Conservation (phyloP, 1,140 invertebrate genomes). For the Drosophila orosa region DNA sequence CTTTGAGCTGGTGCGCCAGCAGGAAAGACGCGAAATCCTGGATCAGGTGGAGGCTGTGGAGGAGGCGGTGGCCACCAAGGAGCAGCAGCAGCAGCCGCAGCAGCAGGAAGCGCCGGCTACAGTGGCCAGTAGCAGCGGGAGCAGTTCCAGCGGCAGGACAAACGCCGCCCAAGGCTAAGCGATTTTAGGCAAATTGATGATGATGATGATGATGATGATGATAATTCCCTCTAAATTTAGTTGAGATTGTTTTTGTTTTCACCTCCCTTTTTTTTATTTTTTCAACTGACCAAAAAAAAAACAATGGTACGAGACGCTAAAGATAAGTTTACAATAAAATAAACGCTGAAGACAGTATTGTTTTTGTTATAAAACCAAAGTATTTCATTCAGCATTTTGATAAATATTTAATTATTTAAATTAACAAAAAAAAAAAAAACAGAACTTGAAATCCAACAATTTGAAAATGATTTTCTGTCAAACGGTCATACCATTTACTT, state of each 20-base stretch:
- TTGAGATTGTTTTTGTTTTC: constrained; percentile 40
- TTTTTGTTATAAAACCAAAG: constrained; percentile 63
- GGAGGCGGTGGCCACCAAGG: constrained; percentile 40
- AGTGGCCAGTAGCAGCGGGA: not conserved
- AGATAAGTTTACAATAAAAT: constrained; percentile 47
- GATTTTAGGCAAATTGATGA: constrained; percentile 28
- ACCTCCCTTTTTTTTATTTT: constrained; percentile 25
- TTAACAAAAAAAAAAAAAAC: no score
- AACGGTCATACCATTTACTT: no score
- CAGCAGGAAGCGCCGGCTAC: constrained; percentile 1
- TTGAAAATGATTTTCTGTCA: no score
- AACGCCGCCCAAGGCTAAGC: constrained; percentile 24
- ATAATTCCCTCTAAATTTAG: constrained; percentile 62
- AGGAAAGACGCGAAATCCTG: constrained; percentile 78
- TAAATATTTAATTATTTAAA: no score
- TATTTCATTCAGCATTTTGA: constrained; percentile 11
- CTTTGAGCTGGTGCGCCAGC: constrained; percentile 85
- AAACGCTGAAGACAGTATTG: constrained; percentile 60
- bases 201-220: constrained; percentile 4
- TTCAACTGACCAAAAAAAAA: constrained; percentile 37
- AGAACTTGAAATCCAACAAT: no score
- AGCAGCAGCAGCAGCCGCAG: not conserved
- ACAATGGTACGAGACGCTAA: constrained; percentile 33
- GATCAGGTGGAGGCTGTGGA: constrained; percentile 63
- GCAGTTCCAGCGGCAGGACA: constrained; percentile 10